Conservation (phyloP, 1,140 invertebrate genomes). For the Psix sp. region DNA sequence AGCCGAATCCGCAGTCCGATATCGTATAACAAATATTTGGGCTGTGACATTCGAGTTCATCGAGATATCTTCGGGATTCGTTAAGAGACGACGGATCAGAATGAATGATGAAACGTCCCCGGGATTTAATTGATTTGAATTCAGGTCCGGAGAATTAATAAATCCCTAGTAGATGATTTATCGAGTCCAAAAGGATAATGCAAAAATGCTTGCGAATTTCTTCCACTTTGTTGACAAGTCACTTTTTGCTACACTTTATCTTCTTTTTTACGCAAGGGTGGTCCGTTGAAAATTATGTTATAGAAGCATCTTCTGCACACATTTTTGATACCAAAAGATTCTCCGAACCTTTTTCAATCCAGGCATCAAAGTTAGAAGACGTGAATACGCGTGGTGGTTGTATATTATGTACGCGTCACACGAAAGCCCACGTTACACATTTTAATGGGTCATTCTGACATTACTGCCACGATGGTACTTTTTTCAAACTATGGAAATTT, state of each 20-base stretch:
- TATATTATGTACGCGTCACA: slow-evolving; percentile 28
- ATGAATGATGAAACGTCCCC: slow-evolving; percentile 44
- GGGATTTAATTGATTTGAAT: slow-evolving; percentile 43
- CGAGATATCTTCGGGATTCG: slow-evolving; percentile 29
- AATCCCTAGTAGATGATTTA: slow-evolving; percentile 37
- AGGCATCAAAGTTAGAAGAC: slow-evolving; percentile 22
- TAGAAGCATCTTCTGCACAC: neutral
- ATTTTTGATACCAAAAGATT: slow-evolving; percentile 15
- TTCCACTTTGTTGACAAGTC: slow-evolving; percentile 30
- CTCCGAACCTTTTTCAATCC: slow-evolving; percentile 6
- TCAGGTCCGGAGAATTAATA: slow-evolving; percentile 18
- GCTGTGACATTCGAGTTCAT: slow-evolving; percentile 36
- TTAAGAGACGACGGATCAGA: slow-evolving; percentile 26
- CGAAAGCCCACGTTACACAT: slow-evolving; percentile 15
- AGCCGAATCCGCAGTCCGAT: slow-evolving; percentile 13
- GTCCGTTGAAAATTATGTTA: slow-evolving; percentile 15
- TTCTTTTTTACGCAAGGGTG: slow-evolving; percentile 23
- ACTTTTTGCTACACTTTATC: neutral
- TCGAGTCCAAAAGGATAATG: slow-evolving; percentile 35
- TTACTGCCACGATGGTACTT: slow-evolving; percentile 22
- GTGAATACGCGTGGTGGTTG: neutral
- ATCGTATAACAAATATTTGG: slow-evolving; percentile 40
- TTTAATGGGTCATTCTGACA: slow-evolving; percentile 34
- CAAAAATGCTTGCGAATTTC: slow-evolving; percentile 31
- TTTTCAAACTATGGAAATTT: slow-evolving; percentile 13